Evolutionary conservation across 2,888 invertebrate genomes (phyloP).

Genomic region (Pyrocoelia pectoralis): DNA sequence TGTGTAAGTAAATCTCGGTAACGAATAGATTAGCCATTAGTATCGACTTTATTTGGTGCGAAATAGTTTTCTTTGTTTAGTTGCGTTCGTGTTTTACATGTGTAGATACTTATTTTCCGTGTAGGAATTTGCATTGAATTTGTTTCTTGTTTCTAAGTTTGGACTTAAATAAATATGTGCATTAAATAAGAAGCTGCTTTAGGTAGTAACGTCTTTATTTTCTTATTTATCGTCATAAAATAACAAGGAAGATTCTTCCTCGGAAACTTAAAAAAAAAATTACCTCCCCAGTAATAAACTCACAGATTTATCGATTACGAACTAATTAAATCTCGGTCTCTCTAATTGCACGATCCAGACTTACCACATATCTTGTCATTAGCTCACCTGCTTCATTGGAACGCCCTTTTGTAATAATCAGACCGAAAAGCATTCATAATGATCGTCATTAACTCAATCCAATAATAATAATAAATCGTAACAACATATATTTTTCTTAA

Average conservation of each 20-base stretch:
- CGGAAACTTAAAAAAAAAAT: slow-evolving; percentile 15
- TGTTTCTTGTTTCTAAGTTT: slow-evolving; percentile 28
- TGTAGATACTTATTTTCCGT: slow-evolving; percentile 36
- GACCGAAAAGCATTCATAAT: slow-evolving; percentile 34
- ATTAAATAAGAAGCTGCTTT: slow-evolving; percentile 20
- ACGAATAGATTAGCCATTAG: slow-evolving; percentile 35
- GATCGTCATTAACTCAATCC: slow-evolving; percentile 20
- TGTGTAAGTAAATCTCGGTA: slow-evolving; percentile 18
- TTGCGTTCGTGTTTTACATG: slow-evolving; percentile 34
- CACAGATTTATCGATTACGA: slow-evolving; percentile 30
- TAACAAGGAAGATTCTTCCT: too few relatives aligned
- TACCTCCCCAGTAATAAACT: slow-evolving; percentile 20
- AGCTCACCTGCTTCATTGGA: slow-evolving; percentile 31
- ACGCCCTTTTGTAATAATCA: slow-evolving; percentile 34
- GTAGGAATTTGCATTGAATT: slow-evolving; percentile 43
- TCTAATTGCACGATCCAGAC: slow-evolving; percentile 26
- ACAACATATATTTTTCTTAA: slow-evolving; percentile 8
- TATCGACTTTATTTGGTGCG: slow-evolving; percentile 31
- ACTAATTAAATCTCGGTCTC: slow-evolving; percentile 32
- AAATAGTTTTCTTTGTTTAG: slow-evolving; percentile 33
- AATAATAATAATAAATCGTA: slow-evolving; percentile 18
- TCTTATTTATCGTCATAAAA: neutral
- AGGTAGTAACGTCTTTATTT: slow-evolving; percentile 21
- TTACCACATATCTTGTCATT: slow-evolving; percentile 33
- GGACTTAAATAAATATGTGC: slow-evolving; percentile 5